These are phyloP conservation scores for Albula goreensis DNA, from an alignment of 2,113 vertebrate genomes.

Conservation along the genomic window DNA sequence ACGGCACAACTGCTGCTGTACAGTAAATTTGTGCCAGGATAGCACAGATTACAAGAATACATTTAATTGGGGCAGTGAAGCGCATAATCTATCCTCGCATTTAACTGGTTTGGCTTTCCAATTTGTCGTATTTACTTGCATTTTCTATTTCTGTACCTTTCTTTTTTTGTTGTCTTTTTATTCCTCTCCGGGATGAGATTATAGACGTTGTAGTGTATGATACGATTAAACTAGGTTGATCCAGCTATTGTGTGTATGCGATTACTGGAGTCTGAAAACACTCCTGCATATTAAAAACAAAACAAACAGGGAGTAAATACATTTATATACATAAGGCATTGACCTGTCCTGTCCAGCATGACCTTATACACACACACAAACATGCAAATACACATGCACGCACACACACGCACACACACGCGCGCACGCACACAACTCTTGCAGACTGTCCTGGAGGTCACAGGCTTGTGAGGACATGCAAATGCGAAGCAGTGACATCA, in stretches of 20 bases:
- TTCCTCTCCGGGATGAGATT: background rate
- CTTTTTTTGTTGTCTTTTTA: background rate
- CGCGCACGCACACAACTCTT: too few species aligned
- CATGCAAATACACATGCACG: too few species aligned
- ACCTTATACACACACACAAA: background rate
- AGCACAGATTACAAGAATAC: background rate
- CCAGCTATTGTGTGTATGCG: background rate
- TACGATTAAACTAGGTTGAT: background rate
- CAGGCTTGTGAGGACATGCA: too few species aligned
- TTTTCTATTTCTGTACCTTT: background rate
- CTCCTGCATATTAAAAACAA: background rate
- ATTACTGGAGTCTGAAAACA: background rate
- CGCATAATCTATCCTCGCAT: constrained; percentile 4
- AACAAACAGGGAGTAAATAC: background rate
- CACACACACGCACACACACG: too few species aligned
- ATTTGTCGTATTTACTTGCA: background rate
- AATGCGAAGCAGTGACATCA: background rate
- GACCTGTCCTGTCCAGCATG: background rate
- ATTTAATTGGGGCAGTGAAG: constrained; percentile 9
- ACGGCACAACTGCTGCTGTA: background rate
- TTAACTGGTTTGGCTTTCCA: background rate
- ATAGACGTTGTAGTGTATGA: background rate
- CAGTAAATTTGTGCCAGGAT: background rate
- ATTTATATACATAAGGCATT: background rate
- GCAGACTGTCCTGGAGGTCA: background rate